A percentile compares a stretch with the other conserved stretches of the same genome.
Conservation (phyloP, 2,113 vertebrate genomes). For the Protobothrops mucrosquamatus region DNA sequence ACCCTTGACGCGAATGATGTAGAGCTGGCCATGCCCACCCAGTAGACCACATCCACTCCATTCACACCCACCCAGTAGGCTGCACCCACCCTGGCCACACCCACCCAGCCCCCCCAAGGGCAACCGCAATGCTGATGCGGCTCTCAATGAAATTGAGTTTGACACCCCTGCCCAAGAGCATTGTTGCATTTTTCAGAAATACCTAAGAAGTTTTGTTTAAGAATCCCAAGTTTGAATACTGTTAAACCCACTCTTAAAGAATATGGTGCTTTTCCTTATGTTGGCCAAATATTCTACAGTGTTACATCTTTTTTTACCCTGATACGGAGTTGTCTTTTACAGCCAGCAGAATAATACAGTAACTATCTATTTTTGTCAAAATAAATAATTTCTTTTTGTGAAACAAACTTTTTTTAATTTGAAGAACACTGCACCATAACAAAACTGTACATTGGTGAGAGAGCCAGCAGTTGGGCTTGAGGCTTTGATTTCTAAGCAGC, state of each 20-base stretch:
- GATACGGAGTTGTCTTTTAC: background rate
- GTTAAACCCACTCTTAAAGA: background rate
- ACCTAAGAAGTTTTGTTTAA: background rate
- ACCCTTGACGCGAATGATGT: no score
- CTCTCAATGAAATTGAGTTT: no score
- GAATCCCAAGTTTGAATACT: background rate
- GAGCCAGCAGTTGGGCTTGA: background rate
- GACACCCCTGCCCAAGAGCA: conserved; percentile 12
- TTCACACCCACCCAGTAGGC: no score
- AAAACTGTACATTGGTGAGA: background rate
- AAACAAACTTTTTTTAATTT: background rate
- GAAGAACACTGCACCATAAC: background rate
- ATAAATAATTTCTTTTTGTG: background rate
- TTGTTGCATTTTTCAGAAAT: conserved; percentile 9
- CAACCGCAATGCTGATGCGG: no score
- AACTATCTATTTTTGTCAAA: background rate
- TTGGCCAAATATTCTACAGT: background rate
- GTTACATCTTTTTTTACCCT: background rate
- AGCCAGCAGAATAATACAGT: background rate
- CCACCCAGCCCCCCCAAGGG: no score
- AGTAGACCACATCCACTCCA: no score
- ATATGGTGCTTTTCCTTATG: background rate
- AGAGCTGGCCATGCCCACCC: no score
- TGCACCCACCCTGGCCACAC: no score
- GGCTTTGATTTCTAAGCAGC: background rate